Evolutionary conservation across 1,140 invertebrate species (phyloP).

Genomic region (Rhopalosiphum maidis): DNA sequence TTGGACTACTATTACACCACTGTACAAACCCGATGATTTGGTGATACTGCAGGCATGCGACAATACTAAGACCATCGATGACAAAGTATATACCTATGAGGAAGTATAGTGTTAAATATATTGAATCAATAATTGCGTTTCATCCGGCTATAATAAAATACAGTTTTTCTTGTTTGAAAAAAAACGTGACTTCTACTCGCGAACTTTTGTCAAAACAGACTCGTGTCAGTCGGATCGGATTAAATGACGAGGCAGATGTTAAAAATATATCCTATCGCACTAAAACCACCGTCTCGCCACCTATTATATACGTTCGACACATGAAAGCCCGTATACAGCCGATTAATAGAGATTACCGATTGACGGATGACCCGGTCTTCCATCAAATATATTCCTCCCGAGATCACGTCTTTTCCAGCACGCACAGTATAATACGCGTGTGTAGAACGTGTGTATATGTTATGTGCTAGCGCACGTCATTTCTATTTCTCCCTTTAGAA

Average conservation of each 20-base stretch:
- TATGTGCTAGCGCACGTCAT: not conserved
- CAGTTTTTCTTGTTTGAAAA: not conserved
- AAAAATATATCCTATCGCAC: not conserved
- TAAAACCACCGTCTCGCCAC: not conserved
- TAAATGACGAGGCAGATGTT: constrained; percentile 32
- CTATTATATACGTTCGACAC: not conserved
- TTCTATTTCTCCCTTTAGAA: constrained; percentile 12
- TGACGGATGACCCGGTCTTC: constrained; percentile 47
- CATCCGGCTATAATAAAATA: not conserved
- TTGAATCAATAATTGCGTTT: not conserved
- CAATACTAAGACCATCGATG: not conserved
- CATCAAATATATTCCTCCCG: not conserved
- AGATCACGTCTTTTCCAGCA: not conserved
- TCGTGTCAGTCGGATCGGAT: not conserved
- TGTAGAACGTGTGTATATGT: not conserved
- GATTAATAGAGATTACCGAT: constrained; percentile 38
- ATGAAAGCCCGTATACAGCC: constrained; percentile 5
- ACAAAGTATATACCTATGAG: not conserved
- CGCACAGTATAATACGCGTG: not conserved
- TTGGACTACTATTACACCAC: too few relatives aligned
- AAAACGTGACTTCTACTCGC: not conserved
- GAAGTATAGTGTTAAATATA: not conserved
- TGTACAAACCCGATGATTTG: not conserved
- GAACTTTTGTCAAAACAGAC: not conserved
- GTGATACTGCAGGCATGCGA: not conserved